phyloP scores from a whole-genome alignment of 2,113 vertebrate genomes.

The Colistium nudipinnis region DNA sequence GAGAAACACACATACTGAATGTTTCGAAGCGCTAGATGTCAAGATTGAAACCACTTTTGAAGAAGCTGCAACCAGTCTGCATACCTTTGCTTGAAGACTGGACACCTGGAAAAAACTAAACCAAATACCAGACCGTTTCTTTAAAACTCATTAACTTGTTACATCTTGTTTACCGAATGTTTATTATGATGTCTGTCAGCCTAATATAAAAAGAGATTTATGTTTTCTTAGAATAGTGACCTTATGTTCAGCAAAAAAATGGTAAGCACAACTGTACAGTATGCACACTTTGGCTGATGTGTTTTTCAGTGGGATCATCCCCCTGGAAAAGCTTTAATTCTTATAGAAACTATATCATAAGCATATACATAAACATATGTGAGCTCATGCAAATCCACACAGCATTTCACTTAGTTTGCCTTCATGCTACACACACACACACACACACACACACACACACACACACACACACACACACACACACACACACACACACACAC shows the following conservation, averaged over 20 bases:
- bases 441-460: not conserved
- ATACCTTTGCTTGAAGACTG: not conserved
- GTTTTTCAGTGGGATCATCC: constrained; percentile 9
- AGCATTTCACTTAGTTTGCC: not conserved
- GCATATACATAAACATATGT: not conserved
- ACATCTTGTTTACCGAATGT: too few relatives aligned
- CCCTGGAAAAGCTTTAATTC: not conserved
- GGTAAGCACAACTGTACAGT: not conserved
- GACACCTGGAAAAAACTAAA: too few relatives aligned
- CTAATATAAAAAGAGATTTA: too few relatives aligned
- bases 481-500: not conserved
- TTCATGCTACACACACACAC: too few relatives aligned
- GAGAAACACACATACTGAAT: too few relatives aligned
- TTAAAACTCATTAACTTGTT: too few relatives aligned
- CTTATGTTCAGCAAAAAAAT: not conserved
- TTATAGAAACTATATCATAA: constrained; percentile 13
- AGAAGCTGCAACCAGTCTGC: too few relatives aligned
- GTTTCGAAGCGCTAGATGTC: too few relatives aligned
- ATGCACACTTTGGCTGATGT: not conserved
- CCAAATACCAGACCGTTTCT: too few relatives aligned
- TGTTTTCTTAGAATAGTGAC: not conserved
- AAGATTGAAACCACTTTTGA: too few relatives aligned
- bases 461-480: not conserved
- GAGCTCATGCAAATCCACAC: not conserved
- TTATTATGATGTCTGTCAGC: too few relatives aligned